Base-by-base conservation (phyloP, 2,113 vertebrate genomes). In the Pollimyrus isidori region DNA sequence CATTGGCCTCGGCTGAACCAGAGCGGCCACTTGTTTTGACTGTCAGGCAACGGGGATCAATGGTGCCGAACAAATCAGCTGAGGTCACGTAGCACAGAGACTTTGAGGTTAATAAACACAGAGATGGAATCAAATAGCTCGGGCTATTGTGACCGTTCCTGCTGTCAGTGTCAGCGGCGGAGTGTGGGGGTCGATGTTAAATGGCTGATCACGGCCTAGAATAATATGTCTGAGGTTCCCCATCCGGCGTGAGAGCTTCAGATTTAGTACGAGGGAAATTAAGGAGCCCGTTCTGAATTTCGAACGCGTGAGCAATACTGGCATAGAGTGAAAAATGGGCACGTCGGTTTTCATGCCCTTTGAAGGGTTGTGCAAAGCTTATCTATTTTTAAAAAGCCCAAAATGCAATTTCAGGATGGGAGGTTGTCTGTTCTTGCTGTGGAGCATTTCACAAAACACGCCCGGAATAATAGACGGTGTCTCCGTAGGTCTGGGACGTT, bases 361-460 rank as follows among this genome's bases (percentile, higher is more conserved):
- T 80, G 30, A 80, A 35, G 11, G 73, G 73, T 80, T 19, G 4
- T 42, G 13, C 17, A 80, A 80, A 39, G 73, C 73, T 80, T 80
- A 80, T 80, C 30, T 80, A 80, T 39, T 80, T 80, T 80, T 80
- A 80, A 80, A 80, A 80, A 80, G 73, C 35, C 73, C 73, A 35
- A 80, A 80, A 80, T 30, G 73, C 73, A 42, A 80, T 80, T 80
- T 80, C 73, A 42, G 35, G 17, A 80, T 35, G 42, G 73, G 73
- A 35, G 35, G 35, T 42, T 80, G 73, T 80, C 42, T 80, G 30
- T 80, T 80, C 15, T 21, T 19, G 4, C 73, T 42, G 35, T 35
- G 7, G 73, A 42, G 73, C 73, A 80, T 42, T 42, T 42, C 30
- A 42, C 15, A 80, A 80, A 80, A 80, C 73, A 80, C 17, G 73